Evolutionary conservation across 2,888 invertebrate genomes (phyloP).

Genomic region (Eupithecia dodoneata): DNA sequence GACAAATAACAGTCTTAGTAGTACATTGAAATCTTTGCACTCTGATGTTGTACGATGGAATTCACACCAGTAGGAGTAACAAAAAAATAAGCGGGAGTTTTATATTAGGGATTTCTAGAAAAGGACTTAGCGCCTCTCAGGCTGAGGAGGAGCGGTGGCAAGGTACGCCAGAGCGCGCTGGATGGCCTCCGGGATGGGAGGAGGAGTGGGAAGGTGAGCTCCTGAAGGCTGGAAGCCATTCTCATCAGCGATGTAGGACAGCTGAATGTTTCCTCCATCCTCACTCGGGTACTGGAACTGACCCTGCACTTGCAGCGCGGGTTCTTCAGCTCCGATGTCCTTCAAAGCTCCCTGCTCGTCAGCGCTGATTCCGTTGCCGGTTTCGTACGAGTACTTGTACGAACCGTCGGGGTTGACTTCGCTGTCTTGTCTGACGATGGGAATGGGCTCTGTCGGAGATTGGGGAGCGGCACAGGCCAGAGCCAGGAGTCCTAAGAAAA

Average conservation of each 20-base stretch:
- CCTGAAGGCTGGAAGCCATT: conserved; percentile 88
- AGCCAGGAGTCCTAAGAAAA: conserved; percentile 69
- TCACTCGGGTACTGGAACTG: conserved; percentile 86
- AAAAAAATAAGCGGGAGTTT: conserved; percentile 21
- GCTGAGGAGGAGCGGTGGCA: conserved; percentile 85
- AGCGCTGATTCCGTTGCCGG: conserved; percentile 86
- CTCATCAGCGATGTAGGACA: conserved; percentile 87
- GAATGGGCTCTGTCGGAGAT: conserved; percentile 65
- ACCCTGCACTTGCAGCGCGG: conserved; percentile 84
- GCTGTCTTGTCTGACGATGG: conserved; percentile 82
- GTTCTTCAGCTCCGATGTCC: conserved; percentile 81
- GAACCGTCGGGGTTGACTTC: conserved; percentile 84
- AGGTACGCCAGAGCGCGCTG: conserved; percentile 87
- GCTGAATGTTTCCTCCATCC: conserved; percentile 84
- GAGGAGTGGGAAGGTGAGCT: conserved; percentile 86
- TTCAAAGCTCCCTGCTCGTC: conserved; percentile 83
- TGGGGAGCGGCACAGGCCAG: conserved; percentile 73
- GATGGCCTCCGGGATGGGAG: conserved; percentile 88
- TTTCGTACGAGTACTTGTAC: conserved; percentile 83
- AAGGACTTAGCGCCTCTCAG: conserved; percentile 53
- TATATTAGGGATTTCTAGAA: not conserved
- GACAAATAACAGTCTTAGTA: conserved; percentile 16
- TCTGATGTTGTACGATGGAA: conserved; percentile 20
- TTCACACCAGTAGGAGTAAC: not conserved
- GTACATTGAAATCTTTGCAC: conserved; percentile 24